These are phyloP conservation scores for Amphilophus citrinellus DNA, from an alignment of 2,113 vertebrate genomes.

Conservation along the genomic window DNA sequence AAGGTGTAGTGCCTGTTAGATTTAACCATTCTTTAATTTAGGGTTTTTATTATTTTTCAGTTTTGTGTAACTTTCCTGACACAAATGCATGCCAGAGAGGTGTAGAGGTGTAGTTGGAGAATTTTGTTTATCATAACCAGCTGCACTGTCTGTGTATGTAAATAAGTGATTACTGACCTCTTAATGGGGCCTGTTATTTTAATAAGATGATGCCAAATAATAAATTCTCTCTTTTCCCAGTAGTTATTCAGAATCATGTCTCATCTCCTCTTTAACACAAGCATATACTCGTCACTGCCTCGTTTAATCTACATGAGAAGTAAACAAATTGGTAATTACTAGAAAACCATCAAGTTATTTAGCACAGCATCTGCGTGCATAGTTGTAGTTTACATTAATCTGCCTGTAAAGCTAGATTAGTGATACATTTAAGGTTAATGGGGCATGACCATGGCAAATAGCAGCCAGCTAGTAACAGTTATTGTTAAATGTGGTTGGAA, in stretches of 20 bases:
- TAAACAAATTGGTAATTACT: slow-evolving; percentile 46
- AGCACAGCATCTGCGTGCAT: slow-evolving; percentile 47
- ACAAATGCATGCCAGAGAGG: slow-evolving; percentile 1
- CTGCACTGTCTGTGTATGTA: background rate
- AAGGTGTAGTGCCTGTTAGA: background rate
- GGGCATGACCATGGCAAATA: slow-evolving; percentile 41
- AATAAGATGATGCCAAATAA: background rate
- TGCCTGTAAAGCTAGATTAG: slow-evolving; percentile 41
- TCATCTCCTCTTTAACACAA: background rate
- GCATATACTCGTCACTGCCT: slow-evolving; percentile 36
- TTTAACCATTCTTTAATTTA: slow-evolving; percentile 2
- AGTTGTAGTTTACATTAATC: slow-evolving; percentile 40
- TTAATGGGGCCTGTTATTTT: slow-evolving; percentile 3
- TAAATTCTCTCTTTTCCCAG: background rate
- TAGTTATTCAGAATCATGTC: background rate
- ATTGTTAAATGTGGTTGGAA: slow-evolving; percentile 30
- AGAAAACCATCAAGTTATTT: slow-evolving; percentile 53
- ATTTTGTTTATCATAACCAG: background rate
- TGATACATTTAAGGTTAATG: slow-evolving; percentile 60
- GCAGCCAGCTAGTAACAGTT: slow-evolving; percentile 10
- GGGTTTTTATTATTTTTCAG: background rate
- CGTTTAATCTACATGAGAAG: slow-evolving; percentile 43
- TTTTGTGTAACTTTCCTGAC: background rate
- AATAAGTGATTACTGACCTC: slow-evolving; percentile 23
- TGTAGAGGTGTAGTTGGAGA: background rate